These are phyloP conservation scores for Micropoecilia bifurca DNA, from an alignment of 2,797 vertebrate genomes.

Conservation along the genomic window DNA sequence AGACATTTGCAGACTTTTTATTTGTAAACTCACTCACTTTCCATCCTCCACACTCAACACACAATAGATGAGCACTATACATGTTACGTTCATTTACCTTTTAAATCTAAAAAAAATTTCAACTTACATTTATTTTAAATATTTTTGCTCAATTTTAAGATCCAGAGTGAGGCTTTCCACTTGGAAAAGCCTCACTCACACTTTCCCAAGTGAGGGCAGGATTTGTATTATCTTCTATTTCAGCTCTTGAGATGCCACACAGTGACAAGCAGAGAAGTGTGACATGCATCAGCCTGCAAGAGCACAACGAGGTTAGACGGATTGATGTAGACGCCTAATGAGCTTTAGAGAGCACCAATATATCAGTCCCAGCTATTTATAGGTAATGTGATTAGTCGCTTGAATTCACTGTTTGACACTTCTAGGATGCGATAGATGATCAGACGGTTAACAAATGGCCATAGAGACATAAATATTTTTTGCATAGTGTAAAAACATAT, in stretches of 20 bases:
- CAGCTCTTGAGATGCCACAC: not conserved
- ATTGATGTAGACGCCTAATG: constrained; percentile 66
- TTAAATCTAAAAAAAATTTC: not conserved
- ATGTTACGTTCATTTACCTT: not conserved
- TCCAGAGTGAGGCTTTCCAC: constrained; percentile 54
- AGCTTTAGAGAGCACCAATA: constrained; percentile 70
- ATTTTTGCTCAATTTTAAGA: not conserved
- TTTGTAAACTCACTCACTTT: not conserved
- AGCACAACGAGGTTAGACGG: constrained; percentile 37
- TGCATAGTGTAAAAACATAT: not conserved
- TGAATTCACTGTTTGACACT: constrained; percentile 27
- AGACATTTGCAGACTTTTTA: not conserved
- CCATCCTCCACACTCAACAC: not conserved
- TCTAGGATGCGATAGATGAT: not conserved
- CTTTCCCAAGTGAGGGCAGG: too few relatives aligned
- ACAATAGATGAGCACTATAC: not conserved
- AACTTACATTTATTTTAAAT: not conserved
- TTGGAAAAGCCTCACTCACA: too few relatives aligned
- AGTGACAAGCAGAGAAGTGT: constrained; percentile 16
- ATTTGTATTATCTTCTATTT: constrained; percentile 25
- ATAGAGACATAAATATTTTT: not conserved
- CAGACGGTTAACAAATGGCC: not conserved
- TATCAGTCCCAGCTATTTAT: constrained; percentile 74
- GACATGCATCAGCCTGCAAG: constrained; percentile 4
- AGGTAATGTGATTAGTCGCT: constrained; percentile 76